Evolutionary conservation across 2,113 vertebrate species (phyloP).

Genomic region (Perca schrenkii): DNA sequence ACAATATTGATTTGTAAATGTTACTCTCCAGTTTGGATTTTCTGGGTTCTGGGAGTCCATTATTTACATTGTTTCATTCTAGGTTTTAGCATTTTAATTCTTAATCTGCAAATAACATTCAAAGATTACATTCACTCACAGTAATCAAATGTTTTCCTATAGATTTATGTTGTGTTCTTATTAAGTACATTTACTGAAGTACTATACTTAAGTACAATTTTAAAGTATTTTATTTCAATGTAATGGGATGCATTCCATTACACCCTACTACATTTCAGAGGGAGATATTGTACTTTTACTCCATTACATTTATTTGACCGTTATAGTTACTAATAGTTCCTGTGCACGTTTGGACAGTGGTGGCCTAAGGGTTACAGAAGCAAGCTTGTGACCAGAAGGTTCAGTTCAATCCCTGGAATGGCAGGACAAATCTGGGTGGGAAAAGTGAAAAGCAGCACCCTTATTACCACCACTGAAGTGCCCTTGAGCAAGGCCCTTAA

Average conservation of each 20-base stretch:
- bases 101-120: neutral
- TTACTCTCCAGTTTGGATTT: neutral
- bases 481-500: too few species aligned
- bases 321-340: neutral
- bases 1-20: neutral
- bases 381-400: too few species aligned
- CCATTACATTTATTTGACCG: neutral
- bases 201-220: neutral
- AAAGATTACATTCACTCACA: neutral
- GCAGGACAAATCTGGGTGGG: too few species aligned
- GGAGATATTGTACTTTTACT: neutral
- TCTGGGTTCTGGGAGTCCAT: neutral
- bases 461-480: too few species aligned
- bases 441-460: too few species aligned
- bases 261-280: neutral
- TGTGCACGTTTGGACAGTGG: neutral
- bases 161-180: neutral
- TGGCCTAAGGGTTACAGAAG: too few species aligned
- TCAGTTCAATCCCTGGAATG: too few species aligned
- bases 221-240: neutral
- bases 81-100: neutral
- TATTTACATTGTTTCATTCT: neutral
- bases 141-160: neutral
- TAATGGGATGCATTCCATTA: neutral
- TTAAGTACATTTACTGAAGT: neutral